Evolutionary conservation across 1,140 invertebrate genomes (phyloP).

Genomic region (Brachionus angularis): DNA sequence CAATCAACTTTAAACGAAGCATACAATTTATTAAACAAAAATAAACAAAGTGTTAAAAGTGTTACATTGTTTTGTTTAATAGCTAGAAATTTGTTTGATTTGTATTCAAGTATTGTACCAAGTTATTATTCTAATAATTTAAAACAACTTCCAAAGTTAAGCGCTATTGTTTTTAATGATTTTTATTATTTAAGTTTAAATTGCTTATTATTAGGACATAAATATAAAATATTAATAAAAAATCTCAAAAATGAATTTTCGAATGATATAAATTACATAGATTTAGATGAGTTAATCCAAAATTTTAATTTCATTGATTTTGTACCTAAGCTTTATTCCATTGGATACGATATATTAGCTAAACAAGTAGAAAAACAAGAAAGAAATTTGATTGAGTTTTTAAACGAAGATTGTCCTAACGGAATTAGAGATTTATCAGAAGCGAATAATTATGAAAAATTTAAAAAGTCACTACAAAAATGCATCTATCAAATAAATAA

Average conservation of each 20-base stretch:
- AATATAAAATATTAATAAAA: constrained; percentile 12
- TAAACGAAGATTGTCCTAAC: constrained; percentile 29
- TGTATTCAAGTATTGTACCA: constrained; percentile 15
- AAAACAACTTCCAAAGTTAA: constrained; percentile 17
- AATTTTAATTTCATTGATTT: constrained; percentile 24
- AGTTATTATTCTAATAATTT: constrained; percentile 1
- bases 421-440: constrained; percentile 25
- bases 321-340: neutral
- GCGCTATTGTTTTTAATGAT: constrained; percentile 36
- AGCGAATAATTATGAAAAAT: constrained; percentile 2
- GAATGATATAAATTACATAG: constrained; percentile 4
- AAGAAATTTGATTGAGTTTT: constrained; percentile 28
- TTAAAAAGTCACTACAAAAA: constrained; percentile 23
- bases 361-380: constrained; percentile 22
- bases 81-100: constrained; percentile 20
- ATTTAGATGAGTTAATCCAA: constrained; percentile 12
- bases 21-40: neutral
- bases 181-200: constrained; percentile 21
- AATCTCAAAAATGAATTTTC: neutral
- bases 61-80: constrained; percentile 21
- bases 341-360: constrained; percentile 14
- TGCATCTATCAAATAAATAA: constrained; percentile 11
- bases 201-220: constrained; percentile 7
- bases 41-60: constrained; percentile 7
- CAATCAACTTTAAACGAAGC: constrained; percentile 20